Evolutionary conservation across 2,888 invertebrate species (phyloP).

Genomic region (Hirtodrosophila confusa): DNA sequence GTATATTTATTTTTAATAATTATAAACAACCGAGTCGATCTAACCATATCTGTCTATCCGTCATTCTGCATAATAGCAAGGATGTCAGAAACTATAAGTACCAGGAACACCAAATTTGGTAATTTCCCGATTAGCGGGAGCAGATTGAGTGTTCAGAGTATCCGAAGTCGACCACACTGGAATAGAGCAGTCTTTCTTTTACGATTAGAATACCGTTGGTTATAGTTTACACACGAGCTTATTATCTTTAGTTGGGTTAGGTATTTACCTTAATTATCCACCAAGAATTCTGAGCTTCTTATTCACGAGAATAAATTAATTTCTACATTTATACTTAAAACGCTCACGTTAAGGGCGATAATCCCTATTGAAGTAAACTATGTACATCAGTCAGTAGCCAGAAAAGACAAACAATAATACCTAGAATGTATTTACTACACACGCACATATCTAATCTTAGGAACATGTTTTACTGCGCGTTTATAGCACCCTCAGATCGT

Average conservation of each 20-base stretch:
- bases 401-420: constrained; percentile 2
- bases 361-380: constrained; percentile 4
- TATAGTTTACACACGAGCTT: not conserved
- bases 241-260: not conserved
- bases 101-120: too few species aligned
- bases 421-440: constrained; percentile 14
- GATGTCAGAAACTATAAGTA: too few species aligned
- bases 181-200: too few species aligned
- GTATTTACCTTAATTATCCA: not conserved
- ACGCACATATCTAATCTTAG: constrained; percentile 53
- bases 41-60: too few species aligned
- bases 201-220: too few species aligned
- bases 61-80: too few species aligned
- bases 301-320: not conserved
- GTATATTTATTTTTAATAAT: too few species aligned
- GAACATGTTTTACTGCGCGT: constrained; percentile 39
- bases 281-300: not conserved
- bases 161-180: too few species aligned
- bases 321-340: constrained; percentile 23
- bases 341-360: constrained; percentile 17
- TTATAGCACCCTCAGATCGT: constrained; percentile 17
- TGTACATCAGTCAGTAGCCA: constrained; percentile 20
- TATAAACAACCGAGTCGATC: too few species aligned
- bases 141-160: too few species aligned
- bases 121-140: too few species aligned